Evolutionary conservation across 1,140 invertebrate genomes (phyloP).

Genomic region (Musca vetustissima): DNA sequence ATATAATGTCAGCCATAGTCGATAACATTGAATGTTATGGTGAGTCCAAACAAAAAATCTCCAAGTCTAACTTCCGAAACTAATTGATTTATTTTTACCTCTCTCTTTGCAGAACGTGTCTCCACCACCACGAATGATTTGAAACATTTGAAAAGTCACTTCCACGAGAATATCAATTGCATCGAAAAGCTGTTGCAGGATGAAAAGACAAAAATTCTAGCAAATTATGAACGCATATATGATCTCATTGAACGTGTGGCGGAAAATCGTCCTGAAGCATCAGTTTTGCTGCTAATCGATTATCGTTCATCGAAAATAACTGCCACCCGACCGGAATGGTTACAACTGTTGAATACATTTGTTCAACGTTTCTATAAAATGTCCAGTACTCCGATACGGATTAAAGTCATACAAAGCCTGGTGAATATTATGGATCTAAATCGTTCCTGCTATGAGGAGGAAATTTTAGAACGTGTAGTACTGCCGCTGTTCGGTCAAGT

Average conservation of each 20-base stretch:
- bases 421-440: slow-evolving; percentile 63
- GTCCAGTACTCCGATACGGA: slow-evolving; percentile 65
- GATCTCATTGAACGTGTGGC: slow-evolving; percentile 77
- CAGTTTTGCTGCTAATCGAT: slow-evolving; percentile 69
- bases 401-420: slow-evolving; percentile 67
- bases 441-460: slow-evolving; percentile 72
- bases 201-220: slow-evolving; percentile 64
- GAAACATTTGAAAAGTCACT: slow-evolving; percentile 59
- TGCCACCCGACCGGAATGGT: slow-evolving; percentile 69
- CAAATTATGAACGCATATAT: slow-evolving; percentile 72
- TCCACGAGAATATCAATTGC: slow-evolving; percentile 75
- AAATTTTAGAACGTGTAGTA: slow-evolving; percentile 79
- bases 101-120: slow-evolving; percentile 26
- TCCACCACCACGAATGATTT: slow-evolving; percentile 18
- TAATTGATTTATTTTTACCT: background rate
- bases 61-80: background rate
- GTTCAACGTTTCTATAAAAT: slow-evolving; percentile 71
- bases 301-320: slow-evolving; percentile 65
- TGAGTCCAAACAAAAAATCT: slow-evolving; percentile 17
- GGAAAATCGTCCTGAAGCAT: slow-evolving; percentile 69
- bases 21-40: slow-evolving; percentile 62
- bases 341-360: slow-evolving; percentile 64
- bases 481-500: slow-evolving; percentile 73
- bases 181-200: slow-evolving; percentile 74
- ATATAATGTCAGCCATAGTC: slow-evolving; percentile 71